Conservation (phyloP, 2,888 invertebrate species). For the Lasioglossum marginatum region DNA sequence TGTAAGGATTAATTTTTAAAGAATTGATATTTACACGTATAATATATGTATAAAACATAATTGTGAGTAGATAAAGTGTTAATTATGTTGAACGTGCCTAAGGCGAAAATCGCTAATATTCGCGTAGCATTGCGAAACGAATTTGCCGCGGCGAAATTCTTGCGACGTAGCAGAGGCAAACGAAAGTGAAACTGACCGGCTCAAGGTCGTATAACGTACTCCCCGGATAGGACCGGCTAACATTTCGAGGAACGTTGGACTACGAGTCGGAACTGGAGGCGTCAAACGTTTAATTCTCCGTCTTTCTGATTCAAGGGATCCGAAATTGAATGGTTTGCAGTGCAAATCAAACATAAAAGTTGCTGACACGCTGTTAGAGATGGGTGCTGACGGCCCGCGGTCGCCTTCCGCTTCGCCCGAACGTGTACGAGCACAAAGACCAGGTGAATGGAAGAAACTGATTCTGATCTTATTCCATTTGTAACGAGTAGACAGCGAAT, state of each 20-base stretch:
- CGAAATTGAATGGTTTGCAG: conserved; percentile 78
- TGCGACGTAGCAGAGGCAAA: conserved; percentile 46
- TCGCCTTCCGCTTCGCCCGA: conserved; percentile 78
- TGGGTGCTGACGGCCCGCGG: conserved; percentile 80
- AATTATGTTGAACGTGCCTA: background rate
- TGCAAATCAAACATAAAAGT: conserved; percentile 64
- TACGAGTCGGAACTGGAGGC: background rate
- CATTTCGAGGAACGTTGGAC: background rate
- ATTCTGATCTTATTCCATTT: background rate
- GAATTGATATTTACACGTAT: too few species aligned
- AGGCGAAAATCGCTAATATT: conserved; percentile 11
- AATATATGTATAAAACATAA: too few species aligned
- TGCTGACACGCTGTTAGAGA: conserved; percentile 64
- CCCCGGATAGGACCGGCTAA: background rate
- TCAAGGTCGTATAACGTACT: conserved; percentile 52
- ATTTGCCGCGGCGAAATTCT: conserved; percentile 42
- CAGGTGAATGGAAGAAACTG: conserved; percentile 69
- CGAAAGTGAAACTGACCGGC: conserved; percentile 65
- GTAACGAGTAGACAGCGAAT: too few species aligned
- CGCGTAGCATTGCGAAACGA: conserved; percentile 43
- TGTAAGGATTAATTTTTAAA: background rate
- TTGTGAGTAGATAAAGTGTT: background rate
- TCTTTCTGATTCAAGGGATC: conserved; percentile 68
- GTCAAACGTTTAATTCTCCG: background rate
- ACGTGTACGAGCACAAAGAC: conserved; percentile 74